A percentile compares a stretch with the other conserved stretches of the same genome.
phyloP scores from a whole-genome alignment of 2,888 invertebrate genomes.

The Tenthredo amoena region DNA sequence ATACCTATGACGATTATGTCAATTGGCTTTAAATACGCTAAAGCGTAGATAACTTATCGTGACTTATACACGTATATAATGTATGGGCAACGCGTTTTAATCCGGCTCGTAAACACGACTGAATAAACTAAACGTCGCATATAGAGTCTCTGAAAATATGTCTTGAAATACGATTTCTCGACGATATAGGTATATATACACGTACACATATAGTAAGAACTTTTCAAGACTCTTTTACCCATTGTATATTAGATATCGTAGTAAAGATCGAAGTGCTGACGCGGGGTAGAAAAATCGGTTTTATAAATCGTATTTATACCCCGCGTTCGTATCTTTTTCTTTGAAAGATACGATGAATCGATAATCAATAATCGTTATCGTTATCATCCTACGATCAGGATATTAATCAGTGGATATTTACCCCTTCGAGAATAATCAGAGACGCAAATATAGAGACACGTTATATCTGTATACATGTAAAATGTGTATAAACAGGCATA shows the following conservation, averaged over 20 bases:
- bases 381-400: background rate
- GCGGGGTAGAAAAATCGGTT: too few relatives aligned
- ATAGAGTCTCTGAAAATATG: too few relatives aligned
- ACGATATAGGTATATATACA: too few relatives aligned
- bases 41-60: conserved; percentile 18
- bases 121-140: background rate
- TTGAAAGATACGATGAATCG: background rate
- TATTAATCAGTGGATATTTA: background rate
- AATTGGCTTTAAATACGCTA: conserved; percentile 5
- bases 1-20: background rate
- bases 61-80: background rate
- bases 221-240: too few relatives aligned
- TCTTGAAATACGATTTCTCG: too few relatives aligned
- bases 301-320: too few relatives aligned
- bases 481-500: too few relatives aligned
- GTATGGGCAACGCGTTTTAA: background rate
- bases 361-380: background rate
- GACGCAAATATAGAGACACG: background rate
- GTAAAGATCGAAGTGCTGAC: too few relatives aligned
- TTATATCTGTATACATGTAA: background rate
- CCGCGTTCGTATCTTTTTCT: background rate
- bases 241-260: too few relatives aligned
- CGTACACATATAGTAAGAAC: too few relatives aligned
- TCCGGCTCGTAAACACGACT: background rate
- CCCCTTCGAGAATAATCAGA: background rate